Conservation (phyloP, 2,888 invertebrate genomes). For the Dusona sp. region DNA sequence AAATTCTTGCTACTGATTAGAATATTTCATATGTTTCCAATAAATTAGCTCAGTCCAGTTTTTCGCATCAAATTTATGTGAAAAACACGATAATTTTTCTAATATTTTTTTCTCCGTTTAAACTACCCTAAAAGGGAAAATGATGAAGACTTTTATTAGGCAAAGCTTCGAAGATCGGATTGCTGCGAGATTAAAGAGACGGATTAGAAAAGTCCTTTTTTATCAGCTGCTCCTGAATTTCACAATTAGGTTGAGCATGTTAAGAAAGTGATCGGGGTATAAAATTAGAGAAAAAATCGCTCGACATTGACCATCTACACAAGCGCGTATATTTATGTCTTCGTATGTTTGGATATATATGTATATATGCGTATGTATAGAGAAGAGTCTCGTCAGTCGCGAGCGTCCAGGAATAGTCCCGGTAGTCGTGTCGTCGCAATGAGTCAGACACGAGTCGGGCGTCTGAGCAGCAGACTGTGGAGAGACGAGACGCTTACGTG, state of each 20-base stretch:
- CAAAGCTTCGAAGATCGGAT: neutral
- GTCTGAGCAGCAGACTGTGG: slow-evolving; percentile 45
- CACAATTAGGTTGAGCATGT: neutral
- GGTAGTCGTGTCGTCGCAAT: slow-evolving; percentile 52
- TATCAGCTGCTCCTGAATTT: neutral
- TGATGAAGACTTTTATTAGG: neutral
- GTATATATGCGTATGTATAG: neutral
- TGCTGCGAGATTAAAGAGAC: neutral
- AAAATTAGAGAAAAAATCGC: neutral
- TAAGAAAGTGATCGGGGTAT: neutral
- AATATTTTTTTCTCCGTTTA: too few species aligned
- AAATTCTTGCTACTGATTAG: too few species aligned
- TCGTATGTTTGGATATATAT: neutral
- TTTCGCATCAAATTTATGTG: too few species aligned
- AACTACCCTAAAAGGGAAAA: neutral
- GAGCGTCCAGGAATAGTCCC: slow-evolving; percentile 56
- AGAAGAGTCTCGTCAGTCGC: slow-evolving; percentile 48
- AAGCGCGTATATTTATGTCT: neutral
- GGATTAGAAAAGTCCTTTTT: neutral
- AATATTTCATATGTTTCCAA: too few species aligned
- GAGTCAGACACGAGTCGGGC: slow-evolving; percentile 40
- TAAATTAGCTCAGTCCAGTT: too few species aligned
- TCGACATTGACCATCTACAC: neutral
- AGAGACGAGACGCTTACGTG: slow-evolving; percentile 51
- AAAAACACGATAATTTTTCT: too few species aligned